A percentile compares a stretch with the other conserved stretches of the same genome.
These are phyloP conservation scores for Pedetes capensis DNA, from an alignment of 2,113 vertebrate genomes.

Conservation along the genomic window DNA sequence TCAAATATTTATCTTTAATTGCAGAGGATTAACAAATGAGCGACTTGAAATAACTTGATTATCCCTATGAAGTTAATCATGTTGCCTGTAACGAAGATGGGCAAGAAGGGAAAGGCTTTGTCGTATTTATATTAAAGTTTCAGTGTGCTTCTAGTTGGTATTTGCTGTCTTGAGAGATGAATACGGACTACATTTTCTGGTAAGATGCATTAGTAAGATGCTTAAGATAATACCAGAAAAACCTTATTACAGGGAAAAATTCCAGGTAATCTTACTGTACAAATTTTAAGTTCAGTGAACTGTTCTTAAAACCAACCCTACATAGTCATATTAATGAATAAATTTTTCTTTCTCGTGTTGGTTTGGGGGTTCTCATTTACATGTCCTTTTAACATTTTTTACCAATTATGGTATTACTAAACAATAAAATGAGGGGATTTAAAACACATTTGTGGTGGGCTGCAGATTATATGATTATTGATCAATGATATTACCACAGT, in stretches of 20 bases:
- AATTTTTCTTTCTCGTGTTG: neutral
- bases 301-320: slow-evolving; percentile 4
- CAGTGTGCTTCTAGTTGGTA: neutral
- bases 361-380: slow-evolving; percentile 12
- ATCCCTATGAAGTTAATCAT: slow-evolving; percentile 10
- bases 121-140: slow-evolving; percentile 16
- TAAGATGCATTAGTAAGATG: slow-evolving; percentile 22
- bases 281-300: neutral
- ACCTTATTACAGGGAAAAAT: neutral
- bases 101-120: neutral
- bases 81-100: slow-evolving; percentile 33
- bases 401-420: no score
- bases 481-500: neutral
- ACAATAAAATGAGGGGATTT: neutral
- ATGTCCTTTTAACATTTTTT: neutral
- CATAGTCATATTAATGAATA: neutral
- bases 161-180: slow-evolving; percentile 30
- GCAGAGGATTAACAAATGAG: slow-evolving; percentile 10
- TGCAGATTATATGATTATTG: slow-evolving; percentile 2
- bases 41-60: slow-evolving; percentile 44
- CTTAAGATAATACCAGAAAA: slow-evolving; percentile 6
- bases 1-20: slow-evolving; percentile 44
- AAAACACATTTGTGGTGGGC: neutral
- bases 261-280: neutral
- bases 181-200: slow-evolving; percentile 20